phyloP scores from a whole-genome alignment of 1,140 invertebrate genomes.

The Pseudobourletiella spinata region DNA sequence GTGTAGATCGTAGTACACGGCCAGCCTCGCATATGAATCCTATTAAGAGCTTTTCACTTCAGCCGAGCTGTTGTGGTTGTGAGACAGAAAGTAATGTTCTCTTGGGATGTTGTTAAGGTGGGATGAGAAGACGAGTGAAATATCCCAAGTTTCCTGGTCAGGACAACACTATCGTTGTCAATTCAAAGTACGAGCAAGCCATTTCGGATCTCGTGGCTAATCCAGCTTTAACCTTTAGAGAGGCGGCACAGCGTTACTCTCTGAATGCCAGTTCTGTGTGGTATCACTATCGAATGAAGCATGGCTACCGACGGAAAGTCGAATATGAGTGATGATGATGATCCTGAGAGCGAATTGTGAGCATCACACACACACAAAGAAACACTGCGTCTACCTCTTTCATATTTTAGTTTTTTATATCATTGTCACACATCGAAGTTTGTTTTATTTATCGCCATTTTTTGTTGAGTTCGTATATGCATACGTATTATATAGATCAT shows the following conservation, averaged over 20 bases:
- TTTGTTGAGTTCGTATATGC: neutral
- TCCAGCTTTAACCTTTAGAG: slow-evolving; percentile 26
- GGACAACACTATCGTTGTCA: slow-evolving; percentile 5
- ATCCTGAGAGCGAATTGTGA: too few species aligned
- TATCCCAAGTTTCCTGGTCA: slow-evolving; percentile 22
- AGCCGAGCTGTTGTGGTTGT: too few species aligned
- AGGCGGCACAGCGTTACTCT: slow-evolving; percentile 17
- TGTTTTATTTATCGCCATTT: too few species aligned
- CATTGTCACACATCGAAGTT: too few species aligned
- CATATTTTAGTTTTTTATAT: neutral
- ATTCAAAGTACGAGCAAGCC: slow-evolving; percentile 22
- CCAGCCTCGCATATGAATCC: too few species aligned
- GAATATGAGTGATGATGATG: slow-evolving; percentile 7
- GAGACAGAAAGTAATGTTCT: neutral
- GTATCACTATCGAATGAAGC: slow-evolving; percentile 28
- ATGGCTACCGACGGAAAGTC: slow-evolving; percentile 25
- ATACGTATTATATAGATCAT: neutral
- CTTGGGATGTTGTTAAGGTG: slow-evolving; percentile 17
- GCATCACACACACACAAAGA: neutral
- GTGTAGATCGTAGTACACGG: too few species aligned
- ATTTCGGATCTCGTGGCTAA: slow-evolving; percentile 26
- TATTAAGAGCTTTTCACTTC: too few species aligned
- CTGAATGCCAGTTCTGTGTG: slow-evolving; percentile 23
- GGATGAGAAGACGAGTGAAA: slow-evolving; percentile 13
- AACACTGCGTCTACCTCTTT: neutral